A percentile compares a stretch with the other conserved stretches of the same genome.
phyloP scores from a whole-genome alignment of 2,888 invertebrate genomes.

The Melikaiella ostensackeni region DNA sequence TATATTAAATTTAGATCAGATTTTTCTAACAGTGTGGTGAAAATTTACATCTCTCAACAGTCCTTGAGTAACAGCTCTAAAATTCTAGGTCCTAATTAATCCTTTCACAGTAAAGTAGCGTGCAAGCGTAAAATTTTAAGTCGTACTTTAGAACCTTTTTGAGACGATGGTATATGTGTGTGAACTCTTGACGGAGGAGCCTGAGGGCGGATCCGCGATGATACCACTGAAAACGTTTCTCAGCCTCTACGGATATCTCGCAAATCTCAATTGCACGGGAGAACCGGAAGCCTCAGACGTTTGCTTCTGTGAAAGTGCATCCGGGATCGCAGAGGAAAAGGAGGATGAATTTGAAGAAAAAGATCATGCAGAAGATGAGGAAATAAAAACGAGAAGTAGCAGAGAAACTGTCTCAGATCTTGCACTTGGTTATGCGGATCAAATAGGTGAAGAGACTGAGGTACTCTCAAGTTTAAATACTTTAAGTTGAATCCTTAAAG shows the following conservation, averaged over 20 bases:
- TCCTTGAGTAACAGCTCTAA: slow-evolving; percentile 1
- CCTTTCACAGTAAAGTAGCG: slow-evolving; percentile 30
- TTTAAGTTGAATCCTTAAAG: background rate
- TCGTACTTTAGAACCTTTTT: slow-evolving; percentile 81
- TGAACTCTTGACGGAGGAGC: slow-evolving; percentile 88
- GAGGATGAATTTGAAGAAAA: background rate
- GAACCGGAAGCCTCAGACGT: slow-evolving; percentile 42
- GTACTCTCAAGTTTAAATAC: slow-evolving; percentile 8
- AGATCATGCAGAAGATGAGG: background rate
- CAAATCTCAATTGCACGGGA: slow-evolving; percentile 67
- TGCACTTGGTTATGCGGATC: background rate
- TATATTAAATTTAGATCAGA: too few species aligned
- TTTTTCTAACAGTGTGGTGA: background rate
- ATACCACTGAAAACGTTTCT: slow-evolving; percentile 83
- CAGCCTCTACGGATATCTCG: slow-evolving; percentile 75
- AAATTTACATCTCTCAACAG: slow-evolving; percentile 14
- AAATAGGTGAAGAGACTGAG: slow-evolving; percentile 6
- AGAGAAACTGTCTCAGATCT: slow-evolving; percentile 21
- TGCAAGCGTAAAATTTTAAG: slow-evolving; percentile 22
- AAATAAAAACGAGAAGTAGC: background rate
- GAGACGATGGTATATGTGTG: slow-evolving; percentile 89
- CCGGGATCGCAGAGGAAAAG: background rate
- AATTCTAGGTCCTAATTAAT: slow-evolving; percentile 29
- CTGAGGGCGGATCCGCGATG: slow-evolving; percentile 89
- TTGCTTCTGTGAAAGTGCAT: slow-evolving; percentile 32